Base-by-base conservation (phyloP, 92 coral and sea anemone species). In the Bergia puertoricense region DNA sequence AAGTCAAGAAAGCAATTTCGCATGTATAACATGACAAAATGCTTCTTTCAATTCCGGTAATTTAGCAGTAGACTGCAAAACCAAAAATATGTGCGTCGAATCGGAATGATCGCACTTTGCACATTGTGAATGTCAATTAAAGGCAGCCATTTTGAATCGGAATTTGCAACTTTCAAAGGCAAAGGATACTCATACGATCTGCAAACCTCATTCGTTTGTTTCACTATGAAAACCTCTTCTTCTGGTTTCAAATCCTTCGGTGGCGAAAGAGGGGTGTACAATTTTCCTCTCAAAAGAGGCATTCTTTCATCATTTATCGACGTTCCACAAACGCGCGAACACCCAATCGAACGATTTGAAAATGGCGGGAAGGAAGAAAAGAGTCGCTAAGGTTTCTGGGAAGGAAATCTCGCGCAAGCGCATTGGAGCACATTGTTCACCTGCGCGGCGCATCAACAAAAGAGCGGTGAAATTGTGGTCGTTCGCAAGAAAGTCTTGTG, bases 381-480 rank as follows among this genome's bases (percentile, higher is more conserved):
- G n/a, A 78, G 78, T 20, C 40, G 66, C 65, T 36, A 16, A 40
- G 42, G 38, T 75, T 74, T 82, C 43, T n/a, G 82, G 87, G 89
- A 86, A 79, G 82, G 72, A 66, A 38, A 23, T 54, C 86, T 73
- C 71, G 98, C 92, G 96, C 91, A 89, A 89, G 98, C 93, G 92
- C 98, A 89, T 85, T 89, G 72, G 46, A 88, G 85, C 88, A 90
- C 92, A 90, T 92, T 93, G 90, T 89, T 88, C 92, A 88, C 90
- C 95, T 91, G 97, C 92, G 95, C 96, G 90, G 97, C 92, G 95
- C 96, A 91, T 91, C 98, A 94, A 95, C 96, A 95, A 93, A 93
- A 89, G 93, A 85, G 89, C 81, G 83, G 89, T 66, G 89, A 81
- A 89, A 91, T 81, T 91, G 91, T 90, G 91, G 90, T 89, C 91